A percentile compares a stretch with the other conserved stretches of the same genome.
These are phyloP conservation scores for Megaustenia siamemsis DNA, from an alignment of 2,888 invertebrate species.

Conservation along the genomic window DNA sequence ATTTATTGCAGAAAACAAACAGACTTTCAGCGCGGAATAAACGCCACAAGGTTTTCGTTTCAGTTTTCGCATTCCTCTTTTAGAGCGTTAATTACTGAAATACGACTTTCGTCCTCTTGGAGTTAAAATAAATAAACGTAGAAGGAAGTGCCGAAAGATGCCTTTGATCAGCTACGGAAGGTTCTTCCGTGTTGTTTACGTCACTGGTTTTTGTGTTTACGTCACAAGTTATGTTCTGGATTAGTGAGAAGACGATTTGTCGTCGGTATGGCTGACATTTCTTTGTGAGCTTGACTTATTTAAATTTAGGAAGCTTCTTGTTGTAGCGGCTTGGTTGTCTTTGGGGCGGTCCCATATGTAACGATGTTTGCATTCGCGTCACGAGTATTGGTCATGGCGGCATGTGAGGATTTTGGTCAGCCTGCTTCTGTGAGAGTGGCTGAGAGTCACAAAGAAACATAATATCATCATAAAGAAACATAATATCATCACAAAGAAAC, in stretches of 20 bases:
- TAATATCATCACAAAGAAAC: too few relatives aligned
- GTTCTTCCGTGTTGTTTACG: conserved; percentile 39
- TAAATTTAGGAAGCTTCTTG: too few relatives aligned
- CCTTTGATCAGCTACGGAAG: conserved; percentile 40
- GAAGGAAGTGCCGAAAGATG: conserved; percentile 32
- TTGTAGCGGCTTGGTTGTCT: too few relatives aligned
- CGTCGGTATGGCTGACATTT: background rate
- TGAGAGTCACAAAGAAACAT: too few relatives aligned
- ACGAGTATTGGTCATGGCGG: too few relatives aligned
- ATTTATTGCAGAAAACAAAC: conserved; percentile 43
- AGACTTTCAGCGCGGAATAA: conserved; percentile 36
- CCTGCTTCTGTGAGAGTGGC: too few relatives aligned
- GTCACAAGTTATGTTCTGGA: conserved; percentile 25
- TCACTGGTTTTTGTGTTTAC: conserved; percentile 43
- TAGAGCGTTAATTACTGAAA: conserved; percentile 42
- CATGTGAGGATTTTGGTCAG: too few relatives aligned
- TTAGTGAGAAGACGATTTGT: conserved; percentile 8
- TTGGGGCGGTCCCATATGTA: too few relatives aligned
- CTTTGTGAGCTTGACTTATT: background rate
- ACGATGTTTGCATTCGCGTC: too few relatives aligned
- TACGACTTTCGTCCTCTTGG: conserved; percentile 21
- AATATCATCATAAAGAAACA: too few relatives aligned
- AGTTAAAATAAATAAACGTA: conserved; percentile 48
- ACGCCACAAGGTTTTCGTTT: conserved; percentile 44
- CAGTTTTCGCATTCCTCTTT: conserved; percentile 35